Base-by-base conservation (phyloP, 2,888 invertebrate genomes). In the Rhagophthalmus giganteus region DNA sequence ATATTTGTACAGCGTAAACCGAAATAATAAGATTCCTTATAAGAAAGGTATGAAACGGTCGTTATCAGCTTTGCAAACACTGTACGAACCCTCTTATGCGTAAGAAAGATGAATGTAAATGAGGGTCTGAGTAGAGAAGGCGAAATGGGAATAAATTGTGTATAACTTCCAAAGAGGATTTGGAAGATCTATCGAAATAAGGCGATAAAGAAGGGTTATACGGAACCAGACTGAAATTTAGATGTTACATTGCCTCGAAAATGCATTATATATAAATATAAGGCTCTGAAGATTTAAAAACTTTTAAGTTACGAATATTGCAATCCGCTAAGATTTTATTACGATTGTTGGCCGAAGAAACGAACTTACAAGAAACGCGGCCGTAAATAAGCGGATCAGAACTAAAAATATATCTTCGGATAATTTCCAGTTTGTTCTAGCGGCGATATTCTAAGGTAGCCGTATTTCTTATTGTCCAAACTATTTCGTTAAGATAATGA, bases 141-240 rank as follows among this genome's bases (percentile, higher is more conserved):
- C 58, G 55, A 49, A 56, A 57, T 49, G 54, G 47, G 61, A 63
- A 68, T 70, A 71, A 71, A 70, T 71, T 66, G 64, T 61, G 64
- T 62, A 65, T 69, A 65, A 66, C 66, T 65, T 64, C 66, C 67
- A 64, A 64, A 67, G 68, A 65, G 70, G 70, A 71, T 71, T 69
- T 66, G 61, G 68, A 67, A 70, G 72, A 72, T 71, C 66, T 72
- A 72, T 71, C 68, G 70, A 65, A 70, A 70, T 68, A 68, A 63
- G 66, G 67, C 65, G 63, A 70, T 72, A 73, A 72, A 72, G 70
- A 72, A 72, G 70, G 70, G 70, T 72, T 73, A 71, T 66, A 62
- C 64, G 63, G 62, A 66, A 66, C 67, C 67, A 66, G 64, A 68
- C 66, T 68, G 65, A 71, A 70, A 72, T 72, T 70, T 69, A 70